Conservation (phyloP, 2,797 vertebrate species). For the Iguana delicatissima region DNA sequence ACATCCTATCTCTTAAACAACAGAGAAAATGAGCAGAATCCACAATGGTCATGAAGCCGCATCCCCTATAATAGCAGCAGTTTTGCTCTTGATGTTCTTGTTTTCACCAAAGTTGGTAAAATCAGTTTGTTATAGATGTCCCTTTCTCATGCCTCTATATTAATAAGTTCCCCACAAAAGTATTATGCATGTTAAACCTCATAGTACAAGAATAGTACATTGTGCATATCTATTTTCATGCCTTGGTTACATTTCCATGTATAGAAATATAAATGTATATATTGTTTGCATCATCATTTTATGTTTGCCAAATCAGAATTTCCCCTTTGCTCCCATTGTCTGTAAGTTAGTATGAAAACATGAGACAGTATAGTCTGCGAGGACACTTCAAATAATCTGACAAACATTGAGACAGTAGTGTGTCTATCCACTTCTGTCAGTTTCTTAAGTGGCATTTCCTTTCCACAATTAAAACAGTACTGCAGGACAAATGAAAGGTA, state of each 20-base stretch:
- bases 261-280: no score
- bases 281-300: no score
- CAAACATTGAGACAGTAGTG: background rate
- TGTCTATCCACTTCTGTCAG: slow-evolving; percentile 14
- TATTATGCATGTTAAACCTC: background rate
- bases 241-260: no score
- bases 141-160: background rate
- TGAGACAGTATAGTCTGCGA: background rate
- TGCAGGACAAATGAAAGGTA: background rate
- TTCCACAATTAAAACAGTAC: background rate
- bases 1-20: slow-evolving; percentile 6
- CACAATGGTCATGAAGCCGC: background rate
- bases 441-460: slow-evolving; percentile 12
- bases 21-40: slow-evolving; percentile 25
- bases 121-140: slow-evolving; percentile 3
- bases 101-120: slow-evolving; percentile 25
- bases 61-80: slow-evolving; percentile 7
- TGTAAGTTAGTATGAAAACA: background rate
- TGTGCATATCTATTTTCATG: no score
- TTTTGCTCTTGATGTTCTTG: slow-evolving; percentile 19
- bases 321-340: background rate
- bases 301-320: slow-evolving; percentile 14
- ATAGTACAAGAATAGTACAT: no score
- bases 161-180: background rate
- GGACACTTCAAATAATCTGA: background rate